Evolutionary conservation across 1,140 invertebrate species (phyloP), one percentile per base, ranked within the genome.

Genomic region (Calliphora vicina): DNA sequence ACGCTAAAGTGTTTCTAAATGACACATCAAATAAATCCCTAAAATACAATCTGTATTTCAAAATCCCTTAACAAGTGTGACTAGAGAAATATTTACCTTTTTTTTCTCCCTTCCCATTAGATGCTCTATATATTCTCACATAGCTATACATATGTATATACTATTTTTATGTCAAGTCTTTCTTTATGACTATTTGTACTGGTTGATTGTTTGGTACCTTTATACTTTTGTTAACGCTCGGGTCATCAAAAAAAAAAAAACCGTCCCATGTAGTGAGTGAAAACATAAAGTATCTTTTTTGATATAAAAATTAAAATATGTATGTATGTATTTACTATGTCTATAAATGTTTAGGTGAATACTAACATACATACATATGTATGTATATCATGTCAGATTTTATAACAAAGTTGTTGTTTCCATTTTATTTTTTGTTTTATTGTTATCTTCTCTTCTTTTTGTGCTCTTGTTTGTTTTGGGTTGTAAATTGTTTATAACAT

Each of bases 21-120:
- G 73, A 76, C 73, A 76, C 73, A 76, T 76, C 73, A 76, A 35
- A 76, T 76, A 76, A 76, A 76, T 76, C 73, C 73, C 73, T 35
- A 35, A 76, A 76, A 42, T 76, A 73, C 25, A 73, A 73, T 76
- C 73, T 29, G 13, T 76, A 35, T 76, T 76, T 76, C 73, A 76
- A 76, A 35, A 29, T 76, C 50, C 72, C 72, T 74, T 74, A 35
- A 35, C 72, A 74, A 74, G 72, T 74, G 73, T 76, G 73, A 76
- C 73, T 42, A n/a, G 73, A n/a, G 42, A 76, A 76, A 76, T 76
- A 35, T 76, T 76, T 76, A 76, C 50, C 15, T 42, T 42, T 76
- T 35, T 35, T 35, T 26, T 26, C 12, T 50, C 3, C 45, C 45
- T 50, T 12, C 45, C 45, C 45, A 2, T 0, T 35, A 35, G 35